Evolutionary conservation across 30 jellyfish, hydroid and myxozoan species (phyloP), one percentile per base, ranked within the genome.

Genomic region (Mastigias papua): DNA sequence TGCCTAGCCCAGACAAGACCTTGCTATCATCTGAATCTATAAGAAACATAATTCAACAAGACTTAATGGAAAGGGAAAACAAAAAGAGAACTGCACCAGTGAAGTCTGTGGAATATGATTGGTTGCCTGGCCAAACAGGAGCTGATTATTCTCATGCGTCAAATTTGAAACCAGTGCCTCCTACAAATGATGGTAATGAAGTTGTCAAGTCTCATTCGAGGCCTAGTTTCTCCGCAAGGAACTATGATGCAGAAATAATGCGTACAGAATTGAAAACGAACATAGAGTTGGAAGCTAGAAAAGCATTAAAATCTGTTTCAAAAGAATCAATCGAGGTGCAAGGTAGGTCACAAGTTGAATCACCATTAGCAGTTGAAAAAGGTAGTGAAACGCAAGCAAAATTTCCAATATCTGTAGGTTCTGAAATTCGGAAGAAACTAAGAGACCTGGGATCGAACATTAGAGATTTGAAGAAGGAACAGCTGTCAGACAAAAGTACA

Each of bases 171-270:
- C 74, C 21, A 23, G 42, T 1, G 19, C 42, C 22, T 25, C 23
- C 26, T 17, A 5, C 74, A 63, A 25, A 42, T 20, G 19, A 63
- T 4, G 26, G n/a, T 15, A 25, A 25, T 63, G 42, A 63, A 51
- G 35, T 2, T 70, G 69, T 22, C 9, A 83, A 83, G 34, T 84
- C 92, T 9, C 70, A 54, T 57, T 84, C 92, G 29, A 70, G 48
- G 66, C 86, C 54, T 1, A 49, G 54, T 17, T 30, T 29, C 15
- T 15, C 2, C 21, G 80, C 79, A 17, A 83, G 34, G 48, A 10
- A 35, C 23, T 17, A 25, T 30, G 23, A 50, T 16, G 62, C 23
- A 20, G 84, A 26, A 1, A 81, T 31, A 33, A 51, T 17, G 49
- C 22, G 15, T 16, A 54, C 31, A 26, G 67, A 27, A 27, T 11